Percentiles rank a stretch among this genome's conserved stretches.
These are phyloP conservation scores for Melanogrammus aeglefinus DNA, from an alignment of 2,797 vertebrate genomes.

Conservation along the genomic window DNA sequence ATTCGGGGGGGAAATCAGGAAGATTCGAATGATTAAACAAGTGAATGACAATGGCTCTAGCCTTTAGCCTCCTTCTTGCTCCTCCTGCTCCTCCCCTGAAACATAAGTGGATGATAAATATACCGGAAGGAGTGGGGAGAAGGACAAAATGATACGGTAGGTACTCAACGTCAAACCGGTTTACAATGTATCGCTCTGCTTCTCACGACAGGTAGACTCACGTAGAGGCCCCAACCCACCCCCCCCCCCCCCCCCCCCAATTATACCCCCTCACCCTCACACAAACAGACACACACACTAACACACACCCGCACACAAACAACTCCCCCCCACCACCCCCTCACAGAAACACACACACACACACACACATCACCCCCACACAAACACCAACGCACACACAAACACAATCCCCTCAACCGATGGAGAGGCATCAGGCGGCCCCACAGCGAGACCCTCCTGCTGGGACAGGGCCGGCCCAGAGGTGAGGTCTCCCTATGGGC, in stretches of 20 bases:
- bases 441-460: conserved; percentile 44
- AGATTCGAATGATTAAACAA: conserved; percentile 46
- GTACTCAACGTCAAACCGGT: neutral
- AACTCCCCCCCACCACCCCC: too few relatives aligned
- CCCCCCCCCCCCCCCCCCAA: neutral
- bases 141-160: neutral
- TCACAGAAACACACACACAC: too few relatives aligned
- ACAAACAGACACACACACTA: too few relatives aligned
- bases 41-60: conserved; percentile 43
- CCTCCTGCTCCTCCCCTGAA: neutral
- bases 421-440: conserved; percentile 11
- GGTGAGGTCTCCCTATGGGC: conserved; percentile 49
- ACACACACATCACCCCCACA: too few relatives aligned
- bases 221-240: too few relatives aligned
- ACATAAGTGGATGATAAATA: conserved; percentile 23
- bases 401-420: neutral
- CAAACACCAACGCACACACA: conserved; percentile 16
- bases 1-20: conserved; percentile 37
- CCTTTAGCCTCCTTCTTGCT: conserved; percentile 26
- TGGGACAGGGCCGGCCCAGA: conserved; percentile 45
- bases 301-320: too few relatives aligned
- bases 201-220: too few relatives aligned
- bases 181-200: neutral
- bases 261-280: too few relatives aligned
- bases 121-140: neutral